Conservation (phyloP, 2,888 invertebrate species). For the Apodemia zela region DNA sequence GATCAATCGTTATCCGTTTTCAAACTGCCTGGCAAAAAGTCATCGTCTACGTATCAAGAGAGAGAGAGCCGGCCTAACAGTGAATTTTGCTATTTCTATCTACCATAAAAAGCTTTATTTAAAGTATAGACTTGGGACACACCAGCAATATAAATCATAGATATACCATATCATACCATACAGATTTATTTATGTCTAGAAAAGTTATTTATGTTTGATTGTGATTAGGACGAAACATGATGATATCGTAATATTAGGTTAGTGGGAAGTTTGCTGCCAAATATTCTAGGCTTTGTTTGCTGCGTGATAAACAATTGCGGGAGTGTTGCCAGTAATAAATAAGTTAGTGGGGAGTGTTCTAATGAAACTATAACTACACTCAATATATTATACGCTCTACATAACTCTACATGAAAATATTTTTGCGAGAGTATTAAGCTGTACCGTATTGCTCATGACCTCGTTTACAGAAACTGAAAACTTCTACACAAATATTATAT, state of each 20-base stretch:
- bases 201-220: conserved; percentile 11
- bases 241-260: conserved; percentile 15
- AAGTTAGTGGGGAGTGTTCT: conserved; percentile 20
- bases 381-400: neutral
- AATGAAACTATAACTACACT: neutral
- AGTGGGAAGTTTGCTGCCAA: neutral
- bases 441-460: too few relatives aligned
- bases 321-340: conserved; percentile 38
- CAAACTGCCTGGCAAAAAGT: too few relatives aligned
- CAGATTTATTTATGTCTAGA: neutral
- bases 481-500: too few relatives aligned
- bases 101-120: neutral
- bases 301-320: conserved; percentile 4
- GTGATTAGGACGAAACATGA: conserved; percentile 9
- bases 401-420: neutral
- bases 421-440: too few relatives aligned
- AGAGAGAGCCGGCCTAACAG: too few relatives aligned
- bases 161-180: too few relatives aligned
- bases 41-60: too few relatives aligned
- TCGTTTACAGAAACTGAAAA: too few relatives aligned
- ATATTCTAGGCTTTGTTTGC: neutral
- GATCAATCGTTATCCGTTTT: too few relatives aligned
- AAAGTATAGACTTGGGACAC: neutral
- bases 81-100: too few relatives aligned
- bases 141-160: neutral